phyloP scores from a whole-genome alignment of 2,113 vertebrate genomes.

The Suricata suricatta region DNA sequence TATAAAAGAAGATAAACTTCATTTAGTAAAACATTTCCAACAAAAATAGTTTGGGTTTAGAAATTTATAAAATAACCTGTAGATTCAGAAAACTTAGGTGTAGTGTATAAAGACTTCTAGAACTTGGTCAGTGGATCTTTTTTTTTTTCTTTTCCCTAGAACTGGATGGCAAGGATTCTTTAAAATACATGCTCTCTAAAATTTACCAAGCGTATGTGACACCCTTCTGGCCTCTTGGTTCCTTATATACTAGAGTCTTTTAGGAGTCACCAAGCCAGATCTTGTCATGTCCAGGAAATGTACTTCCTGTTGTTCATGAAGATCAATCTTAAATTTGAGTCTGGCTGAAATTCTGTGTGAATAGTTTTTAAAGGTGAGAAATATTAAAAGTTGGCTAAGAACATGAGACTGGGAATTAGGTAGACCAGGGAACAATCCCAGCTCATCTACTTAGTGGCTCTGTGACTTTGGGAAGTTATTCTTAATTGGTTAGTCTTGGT shows the following conservation, averaged over 20 bases:
- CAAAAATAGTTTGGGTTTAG: neutral
- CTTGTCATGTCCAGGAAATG: neutral
- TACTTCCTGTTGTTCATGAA: neutral
- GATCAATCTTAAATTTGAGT: conserved; percentile 13
- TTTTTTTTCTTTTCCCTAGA: neutral
- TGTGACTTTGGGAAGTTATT: neutral
- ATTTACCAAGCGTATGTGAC: neutral
- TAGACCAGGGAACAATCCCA: neutral
- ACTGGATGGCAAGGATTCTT: neutral
- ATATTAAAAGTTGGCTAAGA: neutral
- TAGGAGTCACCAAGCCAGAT: neutral
- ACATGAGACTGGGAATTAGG: neutral
- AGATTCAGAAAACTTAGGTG: neutral
- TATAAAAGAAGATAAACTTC: neutral
- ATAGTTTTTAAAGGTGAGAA: conserved; percentile 29
- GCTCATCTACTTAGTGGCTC: neutral
- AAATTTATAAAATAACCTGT: neutral
- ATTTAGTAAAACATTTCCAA: neutral
- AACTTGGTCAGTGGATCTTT: neutral
- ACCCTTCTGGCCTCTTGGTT: neutral
- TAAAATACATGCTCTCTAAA: neutral
- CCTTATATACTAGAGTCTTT: neutral
- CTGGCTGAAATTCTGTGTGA: neutral
- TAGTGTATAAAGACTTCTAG: neutral
- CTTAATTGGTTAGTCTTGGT: neutral